Evolutionary conservation across 1,140 invertebrate species (phyloP).

Genomic region (Eupeodes corollae): DNA sequence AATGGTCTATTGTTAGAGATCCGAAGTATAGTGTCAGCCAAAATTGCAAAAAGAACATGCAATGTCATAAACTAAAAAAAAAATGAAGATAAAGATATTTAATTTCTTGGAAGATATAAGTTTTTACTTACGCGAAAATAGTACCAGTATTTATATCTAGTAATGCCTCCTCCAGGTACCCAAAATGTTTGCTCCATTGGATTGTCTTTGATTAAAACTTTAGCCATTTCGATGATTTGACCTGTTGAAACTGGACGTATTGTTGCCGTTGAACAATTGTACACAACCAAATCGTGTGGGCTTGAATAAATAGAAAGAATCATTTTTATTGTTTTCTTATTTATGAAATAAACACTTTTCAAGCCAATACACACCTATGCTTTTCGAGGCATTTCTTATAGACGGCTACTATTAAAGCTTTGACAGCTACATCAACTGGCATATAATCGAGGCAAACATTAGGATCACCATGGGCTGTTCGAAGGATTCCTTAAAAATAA

Average conservation of each 20-base stretch:
- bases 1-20: slow-evolving; percentile 55
- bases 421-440: slow-evolving; percentile 78
- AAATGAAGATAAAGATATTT: neutral
- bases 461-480: slow-evolving; percentile 55
- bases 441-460: slow-evolving; percentile 62
- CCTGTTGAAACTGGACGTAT: slow-evolving; percentile 58
- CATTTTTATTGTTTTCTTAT: neutral
- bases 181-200: slow-evolving; percentile 60
- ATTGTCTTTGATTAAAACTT: slow-evolving; percentile 38
- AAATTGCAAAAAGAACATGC: slow-evolving; percentile 27
- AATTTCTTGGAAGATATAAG: neutral
- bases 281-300: slow-evolving; percentile 40
- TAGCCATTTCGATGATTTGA: slow-evolving; percentile 45
- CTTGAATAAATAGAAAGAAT: neutral
- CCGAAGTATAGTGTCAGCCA: slow-evolving; percentile 22
- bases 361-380: neutral
- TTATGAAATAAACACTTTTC: neutral
- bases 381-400: slow-evolving; percentile 50
- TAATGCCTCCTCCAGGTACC: slow-evolving; percentile 46
- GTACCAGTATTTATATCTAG: slow-evolving; percentile 39
- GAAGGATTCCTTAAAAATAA: slow-evolving; percentile 48
- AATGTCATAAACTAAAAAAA: slow-evolving; percentile 21
- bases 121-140: slow-evolving; percentile 39
- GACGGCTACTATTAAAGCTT: slow-evolving; percentile 60
- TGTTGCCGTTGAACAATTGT: slow-evolving; percentile 53